These are phyloP conservation scores for Syritta pipiens DNA, from an alignment of 2,888 invertebrate species.

Conservation along the genomic window DNA sequence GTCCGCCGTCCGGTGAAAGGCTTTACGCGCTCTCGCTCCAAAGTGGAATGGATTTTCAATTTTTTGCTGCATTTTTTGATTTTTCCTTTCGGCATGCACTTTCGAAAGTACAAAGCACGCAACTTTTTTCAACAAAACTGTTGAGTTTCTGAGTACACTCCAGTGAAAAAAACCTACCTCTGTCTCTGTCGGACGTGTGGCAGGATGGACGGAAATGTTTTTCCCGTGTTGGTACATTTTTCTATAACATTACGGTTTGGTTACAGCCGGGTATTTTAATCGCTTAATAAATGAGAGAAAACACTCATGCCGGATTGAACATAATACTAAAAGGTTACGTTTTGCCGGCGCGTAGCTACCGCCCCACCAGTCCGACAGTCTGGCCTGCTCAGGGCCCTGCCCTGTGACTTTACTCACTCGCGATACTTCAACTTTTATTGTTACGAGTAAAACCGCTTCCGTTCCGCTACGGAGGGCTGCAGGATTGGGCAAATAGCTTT, in stretches of 20 bases:
- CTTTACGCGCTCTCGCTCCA: not conserved
- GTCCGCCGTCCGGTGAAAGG: not conserved
- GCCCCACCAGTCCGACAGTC: not conserved
- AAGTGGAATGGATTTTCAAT: slow-evolving; percentile 6
- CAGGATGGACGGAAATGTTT: not conserved
- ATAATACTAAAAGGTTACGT: slow-evolving; percentile 61
- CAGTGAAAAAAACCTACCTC: slow-evolving; percentile 5
- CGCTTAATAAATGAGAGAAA: slow-evolving; percentile 61
- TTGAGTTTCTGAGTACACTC: slow-evolving; percentile 7
- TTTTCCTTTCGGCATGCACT: slow-evolving; percentile 6
- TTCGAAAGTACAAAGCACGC: slow-evolving; percentile 35
- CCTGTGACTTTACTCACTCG: slow-evolving; percentile 19
- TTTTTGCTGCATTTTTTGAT: not conserved
- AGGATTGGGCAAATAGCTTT: slow-evolving; percentile 51
- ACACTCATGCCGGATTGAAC: slow-evolving; percentile 61
- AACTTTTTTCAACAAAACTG: too few relatives aligned
- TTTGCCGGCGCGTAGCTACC: slow-evolving; percentile 2
- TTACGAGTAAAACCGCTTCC: slow-evolving; percentile 20
- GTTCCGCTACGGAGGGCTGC: slow-evolving; percentile 9
- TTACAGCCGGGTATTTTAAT: slow-evolving; percentile 44
- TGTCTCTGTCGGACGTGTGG: too few relatives aligned
- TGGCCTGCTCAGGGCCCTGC: not conserved
- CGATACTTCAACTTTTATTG: slow-evolving; percentile 36
- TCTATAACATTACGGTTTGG: slow-evolving; percentile 24
- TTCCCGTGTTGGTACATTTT: slow-evolving; percentile 20